phyloP scores from a whole-genome alignment of 2,113 vertebrate species.

The Hippocampus mohnikei region DNA sequence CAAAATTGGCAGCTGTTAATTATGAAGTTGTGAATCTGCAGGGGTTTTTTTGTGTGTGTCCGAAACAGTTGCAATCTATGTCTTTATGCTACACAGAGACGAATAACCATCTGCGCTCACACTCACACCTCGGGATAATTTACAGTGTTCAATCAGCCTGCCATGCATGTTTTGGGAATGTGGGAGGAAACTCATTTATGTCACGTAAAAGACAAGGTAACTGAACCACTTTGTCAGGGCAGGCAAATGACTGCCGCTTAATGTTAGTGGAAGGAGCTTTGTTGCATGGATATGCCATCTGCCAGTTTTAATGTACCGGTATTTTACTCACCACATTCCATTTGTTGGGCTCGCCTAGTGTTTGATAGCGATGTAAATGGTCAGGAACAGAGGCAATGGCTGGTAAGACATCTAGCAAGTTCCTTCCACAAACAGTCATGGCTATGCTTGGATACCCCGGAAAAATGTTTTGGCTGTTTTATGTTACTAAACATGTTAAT shows the following conservation, averaged over 20 bases:
- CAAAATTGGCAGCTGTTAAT: too few species aligned
- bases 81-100: too few species aligned
- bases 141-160: conserved; percentile 12
- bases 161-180: too few species aligned
- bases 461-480: conserved; percentile 5
- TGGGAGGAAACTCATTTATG: conserved; percentile 39
- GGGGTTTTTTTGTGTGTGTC: too few species aligned
- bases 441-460: not conserved
- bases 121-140: too few species aligned
- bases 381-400: conserved; percentile 40
- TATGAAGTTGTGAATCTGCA: not conserved
- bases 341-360: conserved; percentile 38
- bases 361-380: conserved; percentile 53
- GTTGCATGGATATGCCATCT: conserved; percentile 74
- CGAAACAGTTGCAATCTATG: too few species aligned
- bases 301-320: conserved; percentile 68
- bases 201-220: conserved; percentile 42
- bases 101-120: too few species aligned
- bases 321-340: conserved; percentile 45
- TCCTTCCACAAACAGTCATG: conserved; percentile 35
- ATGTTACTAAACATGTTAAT: not conserved
- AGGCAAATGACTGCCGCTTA: conserved; percentile 64
- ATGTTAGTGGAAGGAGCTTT: conserved; percentile 62
- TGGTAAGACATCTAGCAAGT: conserved; percentile 26
- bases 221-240: conserved; percentile 65